Conservation (phyloP, 2,113 vertebrate genomes). For the Thryonomys swinderianus region DNA sequence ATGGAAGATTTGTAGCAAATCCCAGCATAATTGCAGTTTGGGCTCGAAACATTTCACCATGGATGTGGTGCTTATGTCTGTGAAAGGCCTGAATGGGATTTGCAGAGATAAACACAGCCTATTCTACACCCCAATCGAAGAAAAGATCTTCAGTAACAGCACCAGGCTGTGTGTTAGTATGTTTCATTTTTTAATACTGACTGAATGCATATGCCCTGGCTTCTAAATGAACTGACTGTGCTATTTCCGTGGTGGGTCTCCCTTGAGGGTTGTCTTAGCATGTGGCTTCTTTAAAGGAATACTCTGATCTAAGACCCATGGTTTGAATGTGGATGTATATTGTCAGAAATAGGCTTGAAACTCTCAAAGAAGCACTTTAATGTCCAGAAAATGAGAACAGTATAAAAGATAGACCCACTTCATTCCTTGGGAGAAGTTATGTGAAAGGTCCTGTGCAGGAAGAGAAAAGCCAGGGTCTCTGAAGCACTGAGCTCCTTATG, state of each 20-base stretch:
- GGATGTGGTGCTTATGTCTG: neutral
- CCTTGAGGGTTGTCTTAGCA: constrained; percentile 16
- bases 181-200: constrained; percentile 60
- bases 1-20: constrained; percentile 62
- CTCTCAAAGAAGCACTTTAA: neutral
- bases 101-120: constrained; percentile 54
- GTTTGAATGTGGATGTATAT: constrained; percentile 33
- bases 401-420: neutral
- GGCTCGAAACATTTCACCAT: constrained; percentile 55
- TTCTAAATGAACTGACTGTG: constrained; percentile 49
- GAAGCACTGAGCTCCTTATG: neutral
- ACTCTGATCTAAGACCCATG: constrained; percentile 35
- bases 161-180: neutral
- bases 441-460: neutral
- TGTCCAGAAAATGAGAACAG: neutral
- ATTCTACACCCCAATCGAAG: constrained; percentile 19
- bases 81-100: constrained; percentile 52
- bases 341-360: neutral
- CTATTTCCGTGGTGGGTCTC: neutral
- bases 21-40: constrained; percentile 46
- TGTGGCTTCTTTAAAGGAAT: neutral
- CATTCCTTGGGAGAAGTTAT: neutral
- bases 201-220: constrained; percentile 13
- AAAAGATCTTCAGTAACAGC: constrained; percentile 53
- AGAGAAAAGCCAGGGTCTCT: neutral